A percentile compares a stretch with the other conserved stretches of the same genome.
phyloP scores from a whole-genome alignment of 2,888 invertebrate species.

The Papilio gigon region DNA sequence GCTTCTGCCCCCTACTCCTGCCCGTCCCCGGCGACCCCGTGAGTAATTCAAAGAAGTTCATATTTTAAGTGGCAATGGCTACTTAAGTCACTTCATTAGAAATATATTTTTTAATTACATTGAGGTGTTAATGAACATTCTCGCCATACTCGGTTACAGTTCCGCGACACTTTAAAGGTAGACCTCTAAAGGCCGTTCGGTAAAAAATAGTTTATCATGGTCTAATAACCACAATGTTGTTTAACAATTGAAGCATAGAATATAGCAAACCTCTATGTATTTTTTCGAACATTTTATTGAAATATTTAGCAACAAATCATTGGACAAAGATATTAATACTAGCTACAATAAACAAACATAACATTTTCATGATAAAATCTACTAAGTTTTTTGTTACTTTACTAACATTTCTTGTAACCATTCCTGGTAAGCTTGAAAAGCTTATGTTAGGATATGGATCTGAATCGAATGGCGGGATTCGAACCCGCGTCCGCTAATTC shows the following conservation, averaged over 20 bases:
- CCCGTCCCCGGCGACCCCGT: conserved; percentile 45
- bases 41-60: conserved; percentile 59
- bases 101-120: conserved; percentile 32
- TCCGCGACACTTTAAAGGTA: conserved; percentile 11
- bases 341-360: too few species aligned
- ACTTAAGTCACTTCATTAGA: conserved; percentile 29
- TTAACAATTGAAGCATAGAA: background rate
- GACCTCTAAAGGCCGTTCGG: background rate
- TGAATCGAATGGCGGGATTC: too few species aligned
- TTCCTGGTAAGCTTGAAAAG: too few species aligned
- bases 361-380: too few species aligned
- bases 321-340: too few species aligned
- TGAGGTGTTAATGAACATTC: conserved; percentile 27
- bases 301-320: too few species aligned
- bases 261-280: too few species aligned
- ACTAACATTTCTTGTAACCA: too few species aligned
- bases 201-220: conserved; percentile 5
- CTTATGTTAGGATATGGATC: too few species aligned
- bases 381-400: too few species aligned
- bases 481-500: too few species aligned
- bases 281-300: too few species aligned
- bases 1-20: conserved; percentile 33
- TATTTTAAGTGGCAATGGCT: conserved; percentile 30
- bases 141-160: conserved; percentile 20
- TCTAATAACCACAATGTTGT: conserved; percentile 1